Percentiles rank a stretch among this genome's conserved stretches.
Evolutionary conservation across 2,113 vertebrate species (phyloP).

Genomic region (Merops nubicus): DNA sequence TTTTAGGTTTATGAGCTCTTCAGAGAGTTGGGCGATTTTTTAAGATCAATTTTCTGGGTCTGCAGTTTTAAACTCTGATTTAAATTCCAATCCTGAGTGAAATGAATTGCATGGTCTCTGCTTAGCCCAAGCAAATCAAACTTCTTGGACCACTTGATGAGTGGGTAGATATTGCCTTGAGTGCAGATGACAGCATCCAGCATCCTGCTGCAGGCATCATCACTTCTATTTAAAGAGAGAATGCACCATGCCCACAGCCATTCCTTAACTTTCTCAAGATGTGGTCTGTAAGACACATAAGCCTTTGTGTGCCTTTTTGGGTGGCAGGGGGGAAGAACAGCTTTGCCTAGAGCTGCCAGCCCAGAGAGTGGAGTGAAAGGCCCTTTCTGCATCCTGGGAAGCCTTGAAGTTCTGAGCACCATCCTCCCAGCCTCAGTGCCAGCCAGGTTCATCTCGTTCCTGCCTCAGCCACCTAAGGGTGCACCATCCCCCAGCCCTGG

Average conservation of each 20-base stretch:
- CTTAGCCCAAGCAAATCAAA: not conserved
- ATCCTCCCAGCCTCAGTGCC: not conserved
- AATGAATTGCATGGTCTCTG: not conserved
- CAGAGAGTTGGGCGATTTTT: not conserved
- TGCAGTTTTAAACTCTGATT: slow-evolving; percentile 38
- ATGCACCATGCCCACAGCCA: accelerated
- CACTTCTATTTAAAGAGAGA: not conserved
- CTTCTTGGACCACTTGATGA: not conserved
- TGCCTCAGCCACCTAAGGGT: not conserved
- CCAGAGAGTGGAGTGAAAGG: accelerated
- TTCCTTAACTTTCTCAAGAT: not conserved
- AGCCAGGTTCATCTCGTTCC: not conserved
- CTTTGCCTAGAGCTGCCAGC: accelerated
- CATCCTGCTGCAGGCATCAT: accelerated
- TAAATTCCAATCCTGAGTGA: not conserved
- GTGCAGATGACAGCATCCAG: not conserved
- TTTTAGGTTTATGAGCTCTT: slow-evolving; percentile 48
- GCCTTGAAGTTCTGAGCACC: not conserved
- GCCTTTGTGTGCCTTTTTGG: accelerated
- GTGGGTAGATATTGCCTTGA: not conserved
- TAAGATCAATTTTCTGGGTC: slow-evolving; percentile 48
- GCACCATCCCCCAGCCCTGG: accelerated
- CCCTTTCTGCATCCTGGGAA: not conserved
- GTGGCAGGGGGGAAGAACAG: accelerated
- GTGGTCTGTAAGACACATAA: accelerated